A percentile compares a stretch with the other conserved stretches of the same genome.
These are phyloP conservation scores for Arnoldichthys spilopterus DNA, from an alignment of 2,797 vertebrate species.

Conservation along the genomic window DNA sequence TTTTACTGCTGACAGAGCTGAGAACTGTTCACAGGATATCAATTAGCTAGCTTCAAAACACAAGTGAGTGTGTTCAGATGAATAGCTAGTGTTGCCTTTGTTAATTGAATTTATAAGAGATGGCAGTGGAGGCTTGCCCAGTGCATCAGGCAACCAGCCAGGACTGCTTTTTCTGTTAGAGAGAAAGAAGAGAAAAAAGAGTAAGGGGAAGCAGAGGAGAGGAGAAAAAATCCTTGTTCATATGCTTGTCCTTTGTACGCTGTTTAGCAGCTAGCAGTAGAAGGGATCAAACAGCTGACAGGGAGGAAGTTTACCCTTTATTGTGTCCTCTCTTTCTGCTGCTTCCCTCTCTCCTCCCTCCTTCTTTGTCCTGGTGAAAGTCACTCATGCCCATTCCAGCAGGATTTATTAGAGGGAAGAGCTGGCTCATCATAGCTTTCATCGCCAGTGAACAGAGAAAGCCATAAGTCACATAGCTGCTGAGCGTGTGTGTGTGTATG, in stretches of 20 bases:
- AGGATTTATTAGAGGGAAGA: slow-evolving; percentile 34
- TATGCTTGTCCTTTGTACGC: slow-evolving; percentile 17
- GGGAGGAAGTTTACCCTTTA: slow-evolving; percentile 9
- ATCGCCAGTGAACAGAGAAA: slow-evolving; percentile 23
- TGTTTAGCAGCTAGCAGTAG: slow-evolving; percentile 24
- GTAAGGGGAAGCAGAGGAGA: background rate
- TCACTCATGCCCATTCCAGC: slow-evolving; percentile 15
- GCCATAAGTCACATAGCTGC: slow-evolving; percentile 9
- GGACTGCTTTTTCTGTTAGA: slow-evolving; percentile 13
- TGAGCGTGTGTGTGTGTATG: background rate
- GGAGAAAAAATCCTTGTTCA: slow-evolving; percentile 15
- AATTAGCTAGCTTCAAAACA: slow-evolving; percentile 57
- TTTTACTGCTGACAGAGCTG: slow-evolving; percentile 35
- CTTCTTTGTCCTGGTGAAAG: slow-evolving; percentile 28
- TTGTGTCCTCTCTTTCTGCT: slow-evolving; percentile 6
- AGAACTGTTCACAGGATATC: slow-evolving; percentile 56
- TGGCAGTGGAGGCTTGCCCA: slow-evolving; percentile 20
- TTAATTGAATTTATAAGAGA: slow-evolving; percentile 46
- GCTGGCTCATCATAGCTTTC: slow-evolving; percentile 7
- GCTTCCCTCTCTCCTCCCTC: background rate
- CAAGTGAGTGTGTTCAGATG: slow-evolving; percentile 10
- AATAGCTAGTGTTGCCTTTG: slow-evolving; percentile 24
- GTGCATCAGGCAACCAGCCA: slow-evolving; percentile 27
- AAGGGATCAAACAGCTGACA: slow-evolving; percentile 25
- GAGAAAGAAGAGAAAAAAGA: background rate